Evolutionary conservation across 2,888 invertebrate genomes (phyloP), one percentile per base, ranked within the genome.

Genomic region (Byasa hedistus): DNA sequence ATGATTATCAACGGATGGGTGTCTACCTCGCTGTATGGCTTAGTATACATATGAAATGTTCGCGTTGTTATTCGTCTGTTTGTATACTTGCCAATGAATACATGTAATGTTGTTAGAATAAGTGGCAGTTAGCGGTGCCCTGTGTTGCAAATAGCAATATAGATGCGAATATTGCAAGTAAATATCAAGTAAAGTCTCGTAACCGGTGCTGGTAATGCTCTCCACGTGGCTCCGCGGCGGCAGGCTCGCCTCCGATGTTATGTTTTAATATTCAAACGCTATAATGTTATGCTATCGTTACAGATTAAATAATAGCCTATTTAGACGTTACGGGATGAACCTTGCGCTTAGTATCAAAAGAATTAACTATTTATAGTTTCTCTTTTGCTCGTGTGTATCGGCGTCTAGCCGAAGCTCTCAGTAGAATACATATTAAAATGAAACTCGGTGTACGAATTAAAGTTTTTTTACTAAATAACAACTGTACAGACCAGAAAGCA

Each of bases 131-230:
- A 61, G 51, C 32, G 57, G 39, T 39, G 61, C 52, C 52, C 52
- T 61, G 57, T 55, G 57, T 57, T 61, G 54, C 36, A 61, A 65
- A 65, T 61, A 65, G 65, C 61, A 39, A 61, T 59, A 61, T 66
- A 57, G 65, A 66, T 66, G 65, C 61, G 65, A 66, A 66, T 66
- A 66, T 66, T 66, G 65, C 65, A 66, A 66, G 61, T 66, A 66
- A 66, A 66, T 66, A 66, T 61, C 52, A 61, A n/a, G 61, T 65
- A 66, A 66, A 57, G 65, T 61, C 39, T 52, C 51, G 61, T 57
- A 61, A 57, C 65, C 57, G 65, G 61, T 66, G 65, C 57, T 27
- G 39, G 48, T 66, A 66, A 66, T 57, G 65, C n/a, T 23, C 32
- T 61, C 39, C 56, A 66, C 23, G 61, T 57, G 61, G 61, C 51